Percentiles rank a stretch among this genome's conserved stretches.
Evolutionary conservation across 1,140 invertebrate species (phyloP).

Genomic region (Sitobion miscanthi): DNA sequence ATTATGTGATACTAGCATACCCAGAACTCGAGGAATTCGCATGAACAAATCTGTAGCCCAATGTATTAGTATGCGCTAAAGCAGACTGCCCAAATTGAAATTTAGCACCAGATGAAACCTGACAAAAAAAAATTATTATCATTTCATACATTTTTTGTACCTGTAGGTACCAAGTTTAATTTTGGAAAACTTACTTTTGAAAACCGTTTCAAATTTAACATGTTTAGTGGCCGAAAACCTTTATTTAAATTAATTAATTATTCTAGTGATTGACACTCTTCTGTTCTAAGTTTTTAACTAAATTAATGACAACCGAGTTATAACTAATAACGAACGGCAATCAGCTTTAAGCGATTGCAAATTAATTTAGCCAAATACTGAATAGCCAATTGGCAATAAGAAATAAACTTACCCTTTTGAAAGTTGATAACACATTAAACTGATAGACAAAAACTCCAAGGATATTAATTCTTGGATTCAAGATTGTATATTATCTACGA

Average conservation of each 20-base stretch:
- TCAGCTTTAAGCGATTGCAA: not conserved
- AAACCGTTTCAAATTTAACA: conserved; percentile 44
- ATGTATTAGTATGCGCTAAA: not conserved
- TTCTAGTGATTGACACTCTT: not conserved
- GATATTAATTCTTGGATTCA: not conserved
- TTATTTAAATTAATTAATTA: not conserved
- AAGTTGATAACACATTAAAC: not conserved
- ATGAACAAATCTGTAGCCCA: conserved; percentile 22
- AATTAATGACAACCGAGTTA: not conserved
- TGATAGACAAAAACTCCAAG: not conserved
- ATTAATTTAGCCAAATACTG: no score
- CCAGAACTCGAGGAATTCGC: not conserved
- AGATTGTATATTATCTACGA: not conserved
- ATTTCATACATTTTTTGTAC: not conserved
- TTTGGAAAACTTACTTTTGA: conserved; percentile 35
- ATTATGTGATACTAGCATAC: not conserved
- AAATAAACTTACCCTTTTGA: not conserved
- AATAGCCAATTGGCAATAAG: not conserved
- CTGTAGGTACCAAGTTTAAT: not conserved
- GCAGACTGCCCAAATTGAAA: not conserved
- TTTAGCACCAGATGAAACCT: not conserved
- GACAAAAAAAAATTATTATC: not conserved
- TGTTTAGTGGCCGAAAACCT: not conserved
- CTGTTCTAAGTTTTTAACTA: not conserved
- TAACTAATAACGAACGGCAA: not conserved